phyloP scores from a whole-genome alignment of 2,888 invertebrate genomes.

The Thecocarcelia acutangulata region DNA sequence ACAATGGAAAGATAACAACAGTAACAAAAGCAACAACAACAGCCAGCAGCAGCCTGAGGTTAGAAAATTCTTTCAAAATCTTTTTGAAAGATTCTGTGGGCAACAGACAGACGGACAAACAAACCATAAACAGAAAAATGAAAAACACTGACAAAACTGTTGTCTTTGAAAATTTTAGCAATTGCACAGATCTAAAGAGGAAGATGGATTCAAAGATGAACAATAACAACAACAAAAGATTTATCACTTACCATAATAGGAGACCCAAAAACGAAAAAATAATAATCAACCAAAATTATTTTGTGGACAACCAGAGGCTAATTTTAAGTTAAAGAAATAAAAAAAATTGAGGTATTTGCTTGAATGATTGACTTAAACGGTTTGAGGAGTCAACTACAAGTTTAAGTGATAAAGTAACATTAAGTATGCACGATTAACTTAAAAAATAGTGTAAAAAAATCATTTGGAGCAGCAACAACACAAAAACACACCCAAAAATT shows the following conservation, averaged over 20 bases:
- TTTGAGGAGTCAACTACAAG: neutral
- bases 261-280: constrained; percentile 9
- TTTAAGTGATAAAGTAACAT: constrained; percentile 17
- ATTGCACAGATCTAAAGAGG: constrained; percentile 37
- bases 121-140: too few relatives aligned
- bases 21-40: neutral
- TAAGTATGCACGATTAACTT: too few relatives aligned
- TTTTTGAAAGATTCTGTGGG: constrained; percentile 15
- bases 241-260: constrained; percentile 35
- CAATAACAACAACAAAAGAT: constrained; percentile 22
- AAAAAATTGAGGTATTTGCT: constrained; percentile 23
- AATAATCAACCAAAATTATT: constrained; percentile 32
- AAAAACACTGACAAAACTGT: neutral
- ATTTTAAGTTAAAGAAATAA: neutral
- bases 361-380: constrained; percentile 10
- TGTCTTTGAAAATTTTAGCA: constrained; percentile 28
- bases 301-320: constrained; percentile 40
- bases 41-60: constrained; percentile 1
- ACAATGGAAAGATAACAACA: neutral
- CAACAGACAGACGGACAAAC: neutral
- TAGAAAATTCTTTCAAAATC: constrained; percentile 28
- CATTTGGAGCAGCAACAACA: too few relatives aligned
- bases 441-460: too few relatives aligned
- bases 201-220: constrained; percentile 19
- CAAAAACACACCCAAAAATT: too few relatives aligned